Percentiles rank a stretch among this genome's conserved stretches.
These are phyloP conservation scores for Mus pahari DNA, from an alignment of 2,113 vertebrate genomes.

Conservation along the genomic window DNA sequence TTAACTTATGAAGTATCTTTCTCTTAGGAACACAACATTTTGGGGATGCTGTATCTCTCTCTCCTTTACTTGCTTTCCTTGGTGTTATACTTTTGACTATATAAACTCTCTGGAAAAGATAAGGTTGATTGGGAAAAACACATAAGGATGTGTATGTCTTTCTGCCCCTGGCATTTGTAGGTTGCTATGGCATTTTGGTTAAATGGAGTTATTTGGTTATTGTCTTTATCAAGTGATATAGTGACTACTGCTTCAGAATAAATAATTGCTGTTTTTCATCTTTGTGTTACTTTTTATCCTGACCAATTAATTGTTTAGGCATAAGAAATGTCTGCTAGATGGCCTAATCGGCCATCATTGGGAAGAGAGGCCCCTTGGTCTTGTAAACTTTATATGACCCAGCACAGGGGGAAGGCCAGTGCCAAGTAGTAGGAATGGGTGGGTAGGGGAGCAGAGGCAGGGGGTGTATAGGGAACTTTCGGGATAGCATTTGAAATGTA, in stretches of 20 bases:
- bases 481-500: no score
- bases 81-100: not conserved
- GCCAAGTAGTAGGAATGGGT: no score
- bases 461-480: no score
- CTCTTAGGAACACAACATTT: not conserved
- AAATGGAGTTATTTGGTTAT: not conserved
- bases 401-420: no score
- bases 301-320: not conserved
- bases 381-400: no score
- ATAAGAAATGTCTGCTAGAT: constrained; percentile 5
- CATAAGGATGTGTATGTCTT: not conserved
- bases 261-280: constrained; percentile 26
- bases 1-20: constrained; percentile 62
- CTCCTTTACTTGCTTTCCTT: constrained; percentile 25
- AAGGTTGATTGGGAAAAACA: not conserved
- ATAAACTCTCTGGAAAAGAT: not conserved
- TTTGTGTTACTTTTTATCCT: not conserved
- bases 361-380: no score
- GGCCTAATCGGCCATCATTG: no score
- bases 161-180: not conserved
- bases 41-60: not conserved
- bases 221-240: constrained; percentile 22
- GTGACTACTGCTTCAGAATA: constrained; percentile 23
- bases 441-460: no score
- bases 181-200: constrained; percentile 26